Conservation (phyloP, 1,140 invertebrate species). For the Helicoverpa zea region DNA sequence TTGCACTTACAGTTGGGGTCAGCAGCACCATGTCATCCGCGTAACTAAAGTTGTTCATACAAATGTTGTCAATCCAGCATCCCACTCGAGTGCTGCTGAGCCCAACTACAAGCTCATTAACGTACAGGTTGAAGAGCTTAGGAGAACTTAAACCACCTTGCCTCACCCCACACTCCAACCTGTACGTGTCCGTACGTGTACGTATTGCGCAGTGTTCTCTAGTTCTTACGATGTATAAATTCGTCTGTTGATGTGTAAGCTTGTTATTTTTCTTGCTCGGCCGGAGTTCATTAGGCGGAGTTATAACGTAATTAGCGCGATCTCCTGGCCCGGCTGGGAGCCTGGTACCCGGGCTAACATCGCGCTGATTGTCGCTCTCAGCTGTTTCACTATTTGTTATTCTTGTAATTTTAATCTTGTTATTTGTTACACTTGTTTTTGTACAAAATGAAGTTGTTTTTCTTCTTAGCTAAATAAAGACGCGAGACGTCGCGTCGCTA, state of each 20-base stretch:
- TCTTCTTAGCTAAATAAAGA: not conserved
- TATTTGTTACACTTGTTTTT: not conserved
- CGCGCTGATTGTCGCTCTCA: slow-evolving; percentile 13
- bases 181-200: too few species aligned
- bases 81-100: too few species aligned
- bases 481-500: too few species aligned
- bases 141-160: too few species aligned
- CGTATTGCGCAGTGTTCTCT: too few species aligned
- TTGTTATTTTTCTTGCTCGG: slow-evolving; percentile 40
- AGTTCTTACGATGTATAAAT: slow-evolving; percentile 5
- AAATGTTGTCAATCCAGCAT: too few species aligned
- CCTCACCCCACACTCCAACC: too few species aligned
- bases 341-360: not conserved
- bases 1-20: too few species aligned
- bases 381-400: slow-evolving; percentile 8
- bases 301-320: slow-evolving; percentile 23
- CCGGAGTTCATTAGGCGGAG: slow-evolving; percentile 20
- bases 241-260: slow-evolving; percentile 3
- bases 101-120: too few species aligned
- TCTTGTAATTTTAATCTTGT: slow-evolving; percentile 20
- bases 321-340: not conserved
- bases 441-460: not conserved
- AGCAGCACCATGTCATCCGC: too few species aligned
- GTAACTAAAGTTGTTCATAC: too few species aligned
- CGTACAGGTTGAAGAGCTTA: too few species aligned